phyloP scores from a whole-genome alignment of 2,888 invertebrate species.

The Cephus nigrinus region DNA sequence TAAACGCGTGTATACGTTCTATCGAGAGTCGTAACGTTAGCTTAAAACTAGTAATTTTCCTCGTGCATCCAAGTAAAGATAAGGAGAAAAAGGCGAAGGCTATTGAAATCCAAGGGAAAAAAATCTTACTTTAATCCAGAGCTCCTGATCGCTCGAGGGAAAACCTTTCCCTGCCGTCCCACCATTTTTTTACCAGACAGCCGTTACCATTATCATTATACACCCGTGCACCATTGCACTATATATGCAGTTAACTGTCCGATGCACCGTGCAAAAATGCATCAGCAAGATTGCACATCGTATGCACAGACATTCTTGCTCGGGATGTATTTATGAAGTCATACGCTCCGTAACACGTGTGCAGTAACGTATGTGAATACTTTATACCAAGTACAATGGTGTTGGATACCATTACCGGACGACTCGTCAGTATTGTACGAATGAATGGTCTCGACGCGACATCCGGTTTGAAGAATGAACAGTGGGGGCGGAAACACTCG shows the following conservation, averaged over 20 bases:
- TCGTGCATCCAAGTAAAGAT: not conserved
- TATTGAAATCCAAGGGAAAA: not conserved
- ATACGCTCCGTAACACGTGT: not conserved
- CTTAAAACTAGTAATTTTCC: not conserved
- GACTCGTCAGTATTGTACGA: constrained; percentile 1
- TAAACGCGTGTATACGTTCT: not conserved
- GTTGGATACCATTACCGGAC: not conserved
- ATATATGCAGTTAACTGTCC: not conserved
- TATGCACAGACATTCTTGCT: not conserved
- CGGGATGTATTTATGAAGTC: not conserved
- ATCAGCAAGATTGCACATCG: not conserved
- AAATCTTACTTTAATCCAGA: not conserved
- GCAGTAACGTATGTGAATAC: not conserved
- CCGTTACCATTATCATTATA: not conserved
- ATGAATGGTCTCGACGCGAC: constrained; percentile 5
- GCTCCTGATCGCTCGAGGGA: not conserved
- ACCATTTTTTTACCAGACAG: not conserved
- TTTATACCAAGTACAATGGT: not conserved
- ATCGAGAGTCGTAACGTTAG: not conserved
- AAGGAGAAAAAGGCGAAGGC: not conserved
- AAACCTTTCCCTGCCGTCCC: not conserved
- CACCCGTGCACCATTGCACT: not conserved
- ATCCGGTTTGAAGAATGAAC: not conserved
- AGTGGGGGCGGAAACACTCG: not conserved
- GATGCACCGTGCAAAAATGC: constrained; percentile 2